These are phyloP conservation scores for Microcebus murinus DNA, from an alignment of 2,113 vertebrate genomes.

Conservation along the genomic window DNA sequence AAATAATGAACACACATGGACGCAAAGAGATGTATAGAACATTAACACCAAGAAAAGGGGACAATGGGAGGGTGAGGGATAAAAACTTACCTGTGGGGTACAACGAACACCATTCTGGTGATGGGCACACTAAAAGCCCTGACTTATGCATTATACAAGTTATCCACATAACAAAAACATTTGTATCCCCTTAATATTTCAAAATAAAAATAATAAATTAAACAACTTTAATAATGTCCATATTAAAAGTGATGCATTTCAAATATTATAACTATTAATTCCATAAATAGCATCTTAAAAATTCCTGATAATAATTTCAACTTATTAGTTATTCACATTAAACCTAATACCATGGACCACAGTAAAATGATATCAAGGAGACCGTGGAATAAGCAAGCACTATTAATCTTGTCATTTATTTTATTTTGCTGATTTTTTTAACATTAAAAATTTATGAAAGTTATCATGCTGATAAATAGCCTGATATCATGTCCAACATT, in stretches of 20 bases:
- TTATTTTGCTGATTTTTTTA: background rate
- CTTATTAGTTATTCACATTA: background rate
- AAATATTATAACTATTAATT: background rate
- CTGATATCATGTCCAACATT: background rate
- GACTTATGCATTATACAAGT: too few species aligned
- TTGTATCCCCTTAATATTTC: too few species aligned
- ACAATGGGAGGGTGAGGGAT: too few species aligned
- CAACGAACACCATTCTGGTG: too few species aligned
- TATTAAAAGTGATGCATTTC: background rate
- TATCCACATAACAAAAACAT: too few species aligned
- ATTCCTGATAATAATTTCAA: background rate
- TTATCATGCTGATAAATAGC: background rate
- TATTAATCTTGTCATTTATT: background rate
- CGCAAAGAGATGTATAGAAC: too few species aligned
- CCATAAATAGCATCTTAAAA: background rate
- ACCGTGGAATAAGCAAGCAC: accelerated
- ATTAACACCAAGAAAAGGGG: too few species aligned
- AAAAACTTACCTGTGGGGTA: too few species aligned
- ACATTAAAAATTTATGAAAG: background rate
- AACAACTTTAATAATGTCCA: background rate
- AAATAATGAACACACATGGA: too few species aligned
- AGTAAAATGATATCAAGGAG: background rate
- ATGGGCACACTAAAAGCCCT: too few species aligned
- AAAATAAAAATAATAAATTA: background rate
- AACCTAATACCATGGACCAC: background rate